A percentile compares a stretch with the other conserved stretches of the same genome.
Conservation (phyloP, 2,888 invertebrate species). For the Scaptomyza caliginosa region DNA sequence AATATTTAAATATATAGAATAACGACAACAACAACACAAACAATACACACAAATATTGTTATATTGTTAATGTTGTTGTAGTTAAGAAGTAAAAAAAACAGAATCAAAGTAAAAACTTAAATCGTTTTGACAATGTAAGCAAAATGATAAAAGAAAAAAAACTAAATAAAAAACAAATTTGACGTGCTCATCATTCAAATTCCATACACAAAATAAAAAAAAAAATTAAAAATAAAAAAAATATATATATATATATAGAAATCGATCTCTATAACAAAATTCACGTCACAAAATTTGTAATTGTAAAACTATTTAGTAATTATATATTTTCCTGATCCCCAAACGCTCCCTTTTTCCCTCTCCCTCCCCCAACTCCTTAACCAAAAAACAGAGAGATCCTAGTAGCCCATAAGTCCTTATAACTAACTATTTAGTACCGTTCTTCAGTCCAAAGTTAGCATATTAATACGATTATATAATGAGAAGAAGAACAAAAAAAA, state of each 20-base stretch:
- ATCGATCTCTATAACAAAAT: conserved; percentile 5
- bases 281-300: conserved; percentile 1
- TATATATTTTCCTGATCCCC: too few relatives aligned
- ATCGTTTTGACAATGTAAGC: conserved; percentile 25
- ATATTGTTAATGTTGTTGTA: conserved; percentile 19
- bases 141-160: conserved; percentile 6
- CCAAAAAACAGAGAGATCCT: background rate
- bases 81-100: background rate
- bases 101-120: conserved; percentile 2
- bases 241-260: conserved; percentile 7
- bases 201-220: conserved; percentile 2
- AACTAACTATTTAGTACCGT: conserved; percentile 42
- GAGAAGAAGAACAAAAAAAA: conserved; percentile 16
- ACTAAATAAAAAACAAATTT: background rate
- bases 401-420: conserved; percentile 6
- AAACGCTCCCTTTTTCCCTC: too few relatives aligned
- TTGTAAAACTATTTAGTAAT: conserved; percentile 12
- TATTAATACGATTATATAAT: conserved; percentile 44
- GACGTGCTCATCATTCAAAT: conserved; percentile 2
- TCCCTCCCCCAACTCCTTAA: background rate
- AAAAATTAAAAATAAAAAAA: background rate
- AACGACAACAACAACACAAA: conserved; percentile 13
- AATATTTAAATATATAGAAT: conserved; percentile 21
- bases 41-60: conserved; percentile 5
- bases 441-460: conserved; percentile 57